phyloP scores from a whole-genome alignment of 2,888 invertebrate genomes.

The Balanococcus diminutus region DNA sequence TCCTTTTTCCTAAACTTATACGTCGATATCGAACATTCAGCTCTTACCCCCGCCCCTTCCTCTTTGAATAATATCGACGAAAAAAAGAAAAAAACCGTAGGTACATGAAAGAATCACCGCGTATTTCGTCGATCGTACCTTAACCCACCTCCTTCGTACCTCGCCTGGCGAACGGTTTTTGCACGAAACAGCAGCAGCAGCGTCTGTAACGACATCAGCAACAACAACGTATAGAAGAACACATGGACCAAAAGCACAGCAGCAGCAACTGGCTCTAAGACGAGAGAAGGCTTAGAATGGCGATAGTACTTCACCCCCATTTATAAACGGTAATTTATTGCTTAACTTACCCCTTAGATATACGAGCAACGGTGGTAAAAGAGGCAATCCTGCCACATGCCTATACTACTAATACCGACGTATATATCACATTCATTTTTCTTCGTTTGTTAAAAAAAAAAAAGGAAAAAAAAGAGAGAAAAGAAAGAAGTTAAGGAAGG shows the following conservation, averaged over 20 bases:
- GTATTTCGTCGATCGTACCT: not conserved
- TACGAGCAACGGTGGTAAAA: constrained; percentile 49
- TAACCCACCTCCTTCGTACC: not conserved
- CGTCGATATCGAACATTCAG: not conserved
- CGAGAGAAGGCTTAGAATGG: constrained; percentile 46
- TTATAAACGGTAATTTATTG: constrained; percentile 53
- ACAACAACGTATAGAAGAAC: constrained; percentile 1
- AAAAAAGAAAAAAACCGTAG: not conserved
- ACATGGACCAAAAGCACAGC: constrained; percentile 19
- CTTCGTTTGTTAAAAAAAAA: constrained; percentile 49
- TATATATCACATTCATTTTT: constrained; percentile 51
- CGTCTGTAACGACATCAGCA: not conserved
- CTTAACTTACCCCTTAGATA: constrained; percentile 49
- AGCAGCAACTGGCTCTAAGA: constrained; percentile 15
- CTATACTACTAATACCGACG: constrained; percentile 54
- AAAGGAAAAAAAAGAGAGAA: not conserved
- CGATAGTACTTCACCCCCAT: constrained; percentile 54
- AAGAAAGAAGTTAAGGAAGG: not conserved
- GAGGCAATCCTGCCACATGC: constrained; percentile 52
- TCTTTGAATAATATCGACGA: not conserved
- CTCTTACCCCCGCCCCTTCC: not conserved
- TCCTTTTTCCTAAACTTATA: not conserved
- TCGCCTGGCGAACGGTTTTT: not conserved
- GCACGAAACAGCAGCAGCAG: not conserved
- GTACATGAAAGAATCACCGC: not conserved